phyloP scores from a whole-genome alignment of 2,113 vertebrate species.

The Melanerpes formicivorus region DNA sequence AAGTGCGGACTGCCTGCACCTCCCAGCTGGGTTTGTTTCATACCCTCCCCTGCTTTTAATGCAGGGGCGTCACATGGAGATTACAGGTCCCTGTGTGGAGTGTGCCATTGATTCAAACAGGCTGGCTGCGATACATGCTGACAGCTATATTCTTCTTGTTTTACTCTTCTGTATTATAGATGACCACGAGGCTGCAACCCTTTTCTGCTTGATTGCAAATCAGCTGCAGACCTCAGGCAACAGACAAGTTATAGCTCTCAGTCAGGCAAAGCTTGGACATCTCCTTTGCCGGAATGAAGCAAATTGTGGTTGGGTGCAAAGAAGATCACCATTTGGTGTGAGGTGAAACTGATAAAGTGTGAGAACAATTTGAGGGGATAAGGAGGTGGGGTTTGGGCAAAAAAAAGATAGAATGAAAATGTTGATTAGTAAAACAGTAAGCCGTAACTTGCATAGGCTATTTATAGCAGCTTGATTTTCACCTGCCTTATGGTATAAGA shows the following conservation, averaged over 20 bases:
- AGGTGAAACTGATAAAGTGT: not conserved
- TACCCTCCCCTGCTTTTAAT: not conserved
- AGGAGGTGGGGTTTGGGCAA: not conserved
- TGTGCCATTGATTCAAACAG: not conserved
- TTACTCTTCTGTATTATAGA: conserved; percentile 22
- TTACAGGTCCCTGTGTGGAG: not conserved
- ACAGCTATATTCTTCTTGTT: conserved; percentile 18
- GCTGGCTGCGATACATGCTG: not conserved
- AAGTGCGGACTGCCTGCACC: not conserved
- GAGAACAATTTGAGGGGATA: not conserved
- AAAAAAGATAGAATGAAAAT: not conserved
- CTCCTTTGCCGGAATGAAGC: not conserved
- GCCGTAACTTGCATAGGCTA: not conserved
- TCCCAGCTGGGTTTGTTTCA: not conserved
- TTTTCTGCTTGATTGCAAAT: conserved; percentile 34
- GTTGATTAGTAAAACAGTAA: not conserved
- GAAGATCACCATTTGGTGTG: not conserved
- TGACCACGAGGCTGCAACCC: not conserved
- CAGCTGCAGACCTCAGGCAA: not conserved
- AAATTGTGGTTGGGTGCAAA: not conserved
- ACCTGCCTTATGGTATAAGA: not conserved
- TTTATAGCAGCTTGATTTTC: not conserved
- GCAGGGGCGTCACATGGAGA: not conserved
- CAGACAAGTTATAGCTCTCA: not conserved
- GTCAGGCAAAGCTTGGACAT: not conserved